Conservation (phyloP, 2,113 vertebrate genomes). For the Myrmophylax atrothorax region DNA sequence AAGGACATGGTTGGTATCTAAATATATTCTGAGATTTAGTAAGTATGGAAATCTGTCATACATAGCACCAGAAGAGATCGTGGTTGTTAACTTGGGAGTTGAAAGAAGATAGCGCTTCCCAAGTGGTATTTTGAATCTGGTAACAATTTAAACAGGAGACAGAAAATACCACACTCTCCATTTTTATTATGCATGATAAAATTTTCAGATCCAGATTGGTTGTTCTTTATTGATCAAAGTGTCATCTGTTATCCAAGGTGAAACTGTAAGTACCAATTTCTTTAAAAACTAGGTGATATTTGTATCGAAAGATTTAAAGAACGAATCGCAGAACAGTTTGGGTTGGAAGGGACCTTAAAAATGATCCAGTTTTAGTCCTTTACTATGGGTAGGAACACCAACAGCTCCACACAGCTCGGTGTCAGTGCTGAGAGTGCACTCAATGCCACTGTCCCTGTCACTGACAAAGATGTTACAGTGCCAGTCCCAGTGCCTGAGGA, state of each 20-base stretch:
- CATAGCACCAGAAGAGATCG: neutral
- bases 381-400: neutral
- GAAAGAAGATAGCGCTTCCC: neutral
- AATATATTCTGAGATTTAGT: neutral
- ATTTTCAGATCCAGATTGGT: neutral
- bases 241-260: neutral
- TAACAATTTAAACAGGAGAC: neutral
- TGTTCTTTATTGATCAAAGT: neutral
- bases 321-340: neutral
- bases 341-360: neutral
- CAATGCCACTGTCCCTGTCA: too few relatives aligned
- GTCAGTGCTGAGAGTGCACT: neutral
- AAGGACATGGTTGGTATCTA: neutral
- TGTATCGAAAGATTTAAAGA: neutral
- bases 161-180: neutral
- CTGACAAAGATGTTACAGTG: neutral
- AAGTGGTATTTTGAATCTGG: neutral
- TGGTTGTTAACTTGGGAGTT: neutral
- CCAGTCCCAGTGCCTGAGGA: neutral
- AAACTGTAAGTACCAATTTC: neutral
- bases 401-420: neutral
- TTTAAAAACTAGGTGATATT: neutral
- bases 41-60: neutral
- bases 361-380: fast-evolving
- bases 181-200: neutral